phyloP scores from a whole-genome alignment of 2,113 vertebrate genomes.

The Corythornis madagascariensis region DNA sequence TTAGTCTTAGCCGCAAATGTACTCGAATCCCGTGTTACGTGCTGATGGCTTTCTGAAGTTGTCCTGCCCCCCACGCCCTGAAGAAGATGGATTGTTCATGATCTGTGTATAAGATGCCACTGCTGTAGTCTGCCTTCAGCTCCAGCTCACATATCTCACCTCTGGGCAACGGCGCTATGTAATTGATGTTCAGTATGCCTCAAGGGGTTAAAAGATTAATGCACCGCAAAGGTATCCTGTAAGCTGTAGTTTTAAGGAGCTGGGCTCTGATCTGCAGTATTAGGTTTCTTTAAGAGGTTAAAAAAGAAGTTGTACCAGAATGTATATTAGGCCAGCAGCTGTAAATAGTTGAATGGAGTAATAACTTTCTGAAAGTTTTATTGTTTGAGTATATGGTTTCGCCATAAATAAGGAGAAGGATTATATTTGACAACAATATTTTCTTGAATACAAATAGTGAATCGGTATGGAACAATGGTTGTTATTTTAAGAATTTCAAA shows the following conservation, averaged over 20 bases:
- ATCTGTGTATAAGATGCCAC: constrained; percentile 58
- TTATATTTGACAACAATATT: not conserved
- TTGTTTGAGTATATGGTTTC: not conserved
- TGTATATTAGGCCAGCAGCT: not conserved
- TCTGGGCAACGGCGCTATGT: constrained; percentile 66
- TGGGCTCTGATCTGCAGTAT: not conserved
- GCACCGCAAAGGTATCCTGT: constrained; percentile 34
- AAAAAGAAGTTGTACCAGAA: not conserved
- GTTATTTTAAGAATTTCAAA: not conserved
- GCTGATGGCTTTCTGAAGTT: constrained; percentile 66
- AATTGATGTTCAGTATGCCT: constrained; percentile 83
- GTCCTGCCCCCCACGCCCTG: constrained; percentile 61
- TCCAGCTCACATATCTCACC: constrained; percentile 76
- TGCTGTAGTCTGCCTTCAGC: constrained; percentile 70
- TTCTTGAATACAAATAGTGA: not conserved
- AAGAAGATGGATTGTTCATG: constrained; percentile 77
- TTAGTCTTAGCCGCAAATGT: constrained; percentile 40
- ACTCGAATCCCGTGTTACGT: constrained; percentile 62
- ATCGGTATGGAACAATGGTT: not conserved
- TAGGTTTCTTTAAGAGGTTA: constrained; percentile 36
- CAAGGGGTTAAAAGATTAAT: constrained; percentile 77
- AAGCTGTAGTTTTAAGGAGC: constrained; percentile 37
- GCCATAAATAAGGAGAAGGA: not conserved
- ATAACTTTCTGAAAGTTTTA: not conserved
- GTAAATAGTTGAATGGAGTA: not conserved